A percentile compares a stretch with the other conserved stretches of the same genome.
phyloP scores from a whole-genome alignment of 1,140 invertebrate species.

The Propsilocerus akamusi region DNA sequence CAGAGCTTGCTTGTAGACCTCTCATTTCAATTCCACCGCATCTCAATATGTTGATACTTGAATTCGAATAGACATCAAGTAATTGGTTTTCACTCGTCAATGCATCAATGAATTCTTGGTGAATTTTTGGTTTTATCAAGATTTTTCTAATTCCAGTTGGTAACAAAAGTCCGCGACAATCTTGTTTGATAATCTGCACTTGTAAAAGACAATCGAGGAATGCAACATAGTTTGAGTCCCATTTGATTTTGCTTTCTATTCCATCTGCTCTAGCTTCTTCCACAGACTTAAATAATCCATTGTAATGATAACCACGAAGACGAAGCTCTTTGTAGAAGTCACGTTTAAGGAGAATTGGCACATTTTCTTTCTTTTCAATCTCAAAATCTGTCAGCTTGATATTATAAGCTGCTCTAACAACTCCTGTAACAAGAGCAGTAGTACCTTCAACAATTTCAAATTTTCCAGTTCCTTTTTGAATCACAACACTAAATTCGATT shows the following conservation, averaged over 20 bases:
- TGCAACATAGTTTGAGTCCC: constrained; percentile 68
- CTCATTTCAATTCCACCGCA: constrained; percentile 72
- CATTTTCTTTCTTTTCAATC: constrained; percentile 13
- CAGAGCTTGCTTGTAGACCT: constrained; percentile 61
- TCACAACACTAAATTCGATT: constrained; percentile 58
- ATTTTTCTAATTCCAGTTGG: constrained; percentile 70
- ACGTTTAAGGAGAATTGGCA: constrained; percentile 31
- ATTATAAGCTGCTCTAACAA: constrained; percentile 33
- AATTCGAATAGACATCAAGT: constrained; percentile 18
- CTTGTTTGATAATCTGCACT: constrained; percentile 56
- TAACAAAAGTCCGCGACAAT: constrained; percentile 55
- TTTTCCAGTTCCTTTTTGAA: constrained; percentile 63
- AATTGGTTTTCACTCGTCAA: constrained; percentile 21
- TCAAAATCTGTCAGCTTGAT: constrained; percentile 21
- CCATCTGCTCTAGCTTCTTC: constrained; percentile 22
- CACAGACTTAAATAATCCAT: constrained; percentile 17
- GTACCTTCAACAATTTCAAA: constrained; percentile 57
- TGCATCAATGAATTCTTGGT: constrained; percentile 28
- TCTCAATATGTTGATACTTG: constrained; percentile 25
- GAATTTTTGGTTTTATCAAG: constrained; percentile 52
- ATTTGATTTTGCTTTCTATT: constrained; percentile 32
- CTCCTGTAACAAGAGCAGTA: constrained; percentile 55
- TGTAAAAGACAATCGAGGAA: constrained; percentile 93
- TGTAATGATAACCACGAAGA: constrained; percentile 81
- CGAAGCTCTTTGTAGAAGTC: constrained; percentile 88